phyloP scores from a whole-genome alignment of 2,797 vertebrate genomes.

The Orientallactaga sibirica region DNA sequence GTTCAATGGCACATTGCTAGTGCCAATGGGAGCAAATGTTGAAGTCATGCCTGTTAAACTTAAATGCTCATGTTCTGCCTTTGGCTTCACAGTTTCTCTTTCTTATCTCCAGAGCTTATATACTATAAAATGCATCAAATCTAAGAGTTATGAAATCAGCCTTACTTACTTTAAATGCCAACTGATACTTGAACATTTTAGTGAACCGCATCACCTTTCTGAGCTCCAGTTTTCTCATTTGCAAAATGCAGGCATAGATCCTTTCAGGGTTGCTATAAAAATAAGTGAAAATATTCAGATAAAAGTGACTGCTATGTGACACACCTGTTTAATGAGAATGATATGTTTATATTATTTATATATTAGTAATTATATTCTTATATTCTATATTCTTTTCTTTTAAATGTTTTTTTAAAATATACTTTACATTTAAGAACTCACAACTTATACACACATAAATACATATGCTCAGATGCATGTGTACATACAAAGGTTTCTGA shows the following conservation, averaged over 20 bases:
- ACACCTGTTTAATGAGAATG: not conserved
- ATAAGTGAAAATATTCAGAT: conserved; percentile 5
- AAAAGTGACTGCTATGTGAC: not conserved
- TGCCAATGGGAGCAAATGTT: not conserved
- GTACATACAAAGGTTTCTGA: not conserved
- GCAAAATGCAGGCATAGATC: conserved; percentile 10
- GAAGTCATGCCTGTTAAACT: not conserved
- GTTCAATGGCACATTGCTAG: not conserved
- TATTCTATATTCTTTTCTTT: conserved; percentile 29
- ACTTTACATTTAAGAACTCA: not conserved
- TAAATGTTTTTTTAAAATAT: conserved; percentile 29
- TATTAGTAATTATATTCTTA: no score
- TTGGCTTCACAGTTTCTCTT: not conserved
- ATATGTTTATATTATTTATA: not conserved
- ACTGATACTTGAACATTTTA: not conserved
- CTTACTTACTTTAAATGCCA: conserved; percentile 9
- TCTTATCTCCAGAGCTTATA: not conserved
- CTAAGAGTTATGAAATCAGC: not conserved
- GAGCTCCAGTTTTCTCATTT: not conserved
- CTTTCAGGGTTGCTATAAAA: not conserved
- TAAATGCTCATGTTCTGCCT: not conserved
- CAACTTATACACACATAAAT: not conserved
- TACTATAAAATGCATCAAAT: not conserved
- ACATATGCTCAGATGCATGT: not conserved
- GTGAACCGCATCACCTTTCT: not conserved